Evolutionary conservation across 1,140 invertebrate genomes (phyloP).

Genomic region (Lanistes nyassanus): DNA sequence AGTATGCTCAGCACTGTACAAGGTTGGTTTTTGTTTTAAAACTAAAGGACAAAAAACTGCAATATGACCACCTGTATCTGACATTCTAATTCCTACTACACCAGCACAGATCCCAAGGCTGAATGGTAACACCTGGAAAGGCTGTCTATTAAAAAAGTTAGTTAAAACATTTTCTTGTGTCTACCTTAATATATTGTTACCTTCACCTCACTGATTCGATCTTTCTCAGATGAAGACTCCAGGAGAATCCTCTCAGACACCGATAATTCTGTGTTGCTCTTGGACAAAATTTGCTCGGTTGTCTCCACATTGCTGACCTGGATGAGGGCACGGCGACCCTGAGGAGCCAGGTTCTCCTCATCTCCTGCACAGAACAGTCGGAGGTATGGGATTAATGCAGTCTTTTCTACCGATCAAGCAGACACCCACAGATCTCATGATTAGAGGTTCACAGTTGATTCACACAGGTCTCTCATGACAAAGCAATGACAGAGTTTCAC

Average conservation of each 20-base stretch:
- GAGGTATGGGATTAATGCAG: too few species aligned
- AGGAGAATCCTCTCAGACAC: constrained; percentile 71
- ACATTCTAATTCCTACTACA: neutral
- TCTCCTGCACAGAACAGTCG: too few species aligned
- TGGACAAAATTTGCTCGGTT: constrained; percentile 60
- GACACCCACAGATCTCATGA: too few species aligned
- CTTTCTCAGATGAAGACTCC: constrained; percentile 67
- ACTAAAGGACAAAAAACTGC: too few species aligned
- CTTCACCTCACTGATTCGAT: constrained; percentile 62
- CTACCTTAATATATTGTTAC: constrained; percentile 20
- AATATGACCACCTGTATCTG: neutral
- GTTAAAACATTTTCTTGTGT: neutral
- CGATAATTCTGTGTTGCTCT: constrained; percentile 47
- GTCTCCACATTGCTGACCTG: neutral
- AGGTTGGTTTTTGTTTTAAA: neutral
- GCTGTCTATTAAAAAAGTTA: neutral
- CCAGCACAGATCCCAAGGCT: neutral
- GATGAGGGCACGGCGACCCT: neutral
- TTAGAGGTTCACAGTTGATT: too few species aligned
- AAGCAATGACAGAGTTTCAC: too few species aligned
- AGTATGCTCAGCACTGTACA: neutral
- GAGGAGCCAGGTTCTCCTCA: constrained; percentile 36
- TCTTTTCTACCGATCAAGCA: too few species aligned
- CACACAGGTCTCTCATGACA: too few species aligned
- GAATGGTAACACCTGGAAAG: neutral